Percentiles rank a stretch among this genome's conserved stretches.
Conservation (phyloP, 2,113 vertebrate species). For the Varanus komodoensis region DNA sequence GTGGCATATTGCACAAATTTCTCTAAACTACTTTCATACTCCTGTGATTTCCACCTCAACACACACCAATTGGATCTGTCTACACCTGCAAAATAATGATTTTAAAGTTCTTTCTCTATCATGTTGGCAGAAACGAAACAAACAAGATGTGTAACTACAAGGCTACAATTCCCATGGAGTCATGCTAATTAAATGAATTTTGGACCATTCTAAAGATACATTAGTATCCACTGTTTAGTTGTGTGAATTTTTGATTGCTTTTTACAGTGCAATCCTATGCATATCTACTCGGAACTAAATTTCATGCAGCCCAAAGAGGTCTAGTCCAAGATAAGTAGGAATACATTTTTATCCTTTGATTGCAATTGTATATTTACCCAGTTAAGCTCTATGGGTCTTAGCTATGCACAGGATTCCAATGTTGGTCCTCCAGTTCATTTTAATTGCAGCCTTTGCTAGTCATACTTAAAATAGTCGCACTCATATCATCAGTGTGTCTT, state of each 20-base stretch:
- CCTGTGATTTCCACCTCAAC: not conserved
- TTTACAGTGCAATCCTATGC: not conserved
- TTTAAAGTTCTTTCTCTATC: not conserved
- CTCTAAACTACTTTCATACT: not conserved
- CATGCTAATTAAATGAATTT: not conserved
- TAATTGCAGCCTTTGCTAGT: not conserved
- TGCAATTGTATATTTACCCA: too few species aligned
- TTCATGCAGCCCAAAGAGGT: not conserved
- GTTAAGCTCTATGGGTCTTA: too few species aligned
- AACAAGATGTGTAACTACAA: not conserved
- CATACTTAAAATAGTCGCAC: conserved; percentile 4
- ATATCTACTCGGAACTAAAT: not conserved
- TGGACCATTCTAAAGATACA: too few species aligned
- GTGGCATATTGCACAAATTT: not conserved
- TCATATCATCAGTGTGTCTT: conserved; percentile 56
- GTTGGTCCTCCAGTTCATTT: not conserved
- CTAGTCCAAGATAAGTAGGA: not conserved
- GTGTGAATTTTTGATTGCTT: not conserved
- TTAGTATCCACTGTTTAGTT: not conserved
- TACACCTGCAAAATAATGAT: not conserved
- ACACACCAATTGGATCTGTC: not conserved
- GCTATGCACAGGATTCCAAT: not conserved
- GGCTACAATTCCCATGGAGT: not conserved
- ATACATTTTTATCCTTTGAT: not conserved
- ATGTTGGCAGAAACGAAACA: not conserved